Conservation (phyloP, 2,797 vertebrate genomes). For the Poeciliopsis turneri region DNA sequence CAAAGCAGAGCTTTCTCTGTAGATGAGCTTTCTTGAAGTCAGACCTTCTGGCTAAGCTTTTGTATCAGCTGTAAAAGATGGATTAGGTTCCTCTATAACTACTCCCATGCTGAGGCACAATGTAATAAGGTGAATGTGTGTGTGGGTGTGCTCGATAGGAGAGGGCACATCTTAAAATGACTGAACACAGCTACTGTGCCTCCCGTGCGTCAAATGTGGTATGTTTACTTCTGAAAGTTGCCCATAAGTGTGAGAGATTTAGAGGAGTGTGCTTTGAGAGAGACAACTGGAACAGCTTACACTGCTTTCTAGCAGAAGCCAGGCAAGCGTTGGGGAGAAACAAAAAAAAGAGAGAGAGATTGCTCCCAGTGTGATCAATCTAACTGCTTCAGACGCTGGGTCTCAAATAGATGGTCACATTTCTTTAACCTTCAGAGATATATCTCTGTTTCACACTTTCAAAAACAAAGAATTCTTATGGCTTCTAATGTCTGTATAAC, state of each 20-base stretch:
- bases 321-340: conserved; percentile 56
- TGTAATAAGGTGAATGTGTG: conserved; percentile 53
- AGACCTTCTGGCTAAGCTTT: conserved; percentile 54
- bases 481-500: conserved; percentile 26
- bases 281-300: conserved; percentile 59
- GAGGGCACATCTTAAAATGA: conserved; percentile 39
- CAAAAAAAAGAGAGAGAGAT: conserved; percentile 28
- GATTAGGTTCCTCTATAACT: conserved; percentile 63
- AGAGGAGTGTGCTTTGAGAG: conserved; percentile 60
- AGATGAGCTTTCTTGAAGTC: conserved; percentile 57
- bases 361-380: conserved; percentile 68
- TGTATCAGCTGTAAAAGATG: conserved; percentile 69
- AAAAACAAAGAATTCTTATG: conserved; percentile 19
- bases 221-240: conserved; percentile 52
- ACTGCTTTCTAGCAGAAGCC: conserved; percentile 35
- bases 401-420: conserved; percentile 56
- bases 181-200: conserved; percentile 34
- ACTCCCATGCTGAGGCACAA: conserved; percentile 46
- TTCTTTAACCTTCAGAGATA: conserved; percentile 40
- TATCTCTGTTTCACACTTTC: neutral
- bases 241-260: conserved; percentile 51
- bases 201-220: conserved; percentile 31
- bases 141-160: conserved; percentile 12
- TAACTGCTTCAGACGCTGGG: conserved; percentile 51
- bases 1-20: conserved; percentile 41